phyloP scores from a whole-genome alignment of 2,113 vertebrate genomes.

The Odocoileus virginianus region DNA sequence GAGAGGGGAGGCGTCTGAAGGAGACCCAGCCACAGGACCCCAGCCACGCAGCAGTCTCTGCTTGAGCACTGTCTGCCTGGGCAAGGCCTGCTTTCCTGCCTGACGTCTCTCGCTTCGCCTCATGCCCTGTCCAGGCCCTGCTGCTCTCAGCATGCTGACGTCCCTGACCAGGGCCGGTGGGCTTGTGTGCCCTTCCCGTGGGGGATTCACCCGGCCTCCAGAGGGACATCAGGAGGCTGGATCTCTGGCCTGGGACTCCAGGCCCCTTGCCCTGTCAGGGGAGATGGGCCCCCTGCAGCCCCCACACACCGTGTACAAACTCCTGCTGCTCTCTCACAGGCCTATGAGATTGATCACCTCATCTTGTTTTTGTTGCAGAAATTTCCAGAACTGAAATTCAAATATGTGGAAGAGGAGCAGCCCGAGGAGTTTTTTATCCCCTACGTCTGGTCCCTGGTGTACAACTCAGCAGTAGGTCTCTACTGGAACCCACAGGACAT shows the following conservation, averaged over 20 bases:
- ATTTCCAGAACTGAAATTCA: conserved; percentile 98
- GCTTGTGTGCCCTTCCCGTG: background rate
- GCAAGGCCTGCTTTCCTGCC: background rate
- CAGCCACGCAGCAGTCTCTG: background rate
- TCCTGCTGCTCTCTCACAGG: background rate
- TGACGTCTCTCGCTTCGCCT: rapidly evolving
- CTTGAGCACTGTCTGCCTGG: background rate
- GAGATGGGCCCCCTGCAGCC: background rate
- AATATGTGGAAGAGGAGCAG: conserved; percentile 98
- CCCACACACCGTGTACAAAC: background rate
- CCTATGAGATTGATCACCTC: background rate
- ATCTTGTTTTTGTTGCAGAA: conserved; percentile 84
- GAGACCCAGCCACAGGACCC: background rate
- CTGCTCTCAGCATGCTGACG: background rate
- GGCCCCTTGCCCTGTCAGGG: background rate
- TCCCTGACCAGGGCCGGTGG: background rate
- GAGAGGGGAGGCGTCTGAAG: background rate
- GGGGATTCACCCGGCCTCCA: background rate
- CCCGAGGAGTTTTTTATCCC: conserved; percentile 99
- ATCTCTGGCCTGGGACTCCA: background rate
- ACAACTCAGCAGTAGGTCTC: conserved; percentile 92
- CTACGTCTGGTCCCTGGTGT: conserved; percentile 97
- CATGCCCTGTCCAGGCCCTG: background rate
- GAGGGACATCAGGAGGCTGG: background rate
- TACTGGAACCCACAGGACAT: conserved; percentile 93